These are phyloP conservation scores for Agriopis leucophaearia DNA, from an alignment of 2,888 invertebrate genomes.

Conservation along the genomic window DNA sequence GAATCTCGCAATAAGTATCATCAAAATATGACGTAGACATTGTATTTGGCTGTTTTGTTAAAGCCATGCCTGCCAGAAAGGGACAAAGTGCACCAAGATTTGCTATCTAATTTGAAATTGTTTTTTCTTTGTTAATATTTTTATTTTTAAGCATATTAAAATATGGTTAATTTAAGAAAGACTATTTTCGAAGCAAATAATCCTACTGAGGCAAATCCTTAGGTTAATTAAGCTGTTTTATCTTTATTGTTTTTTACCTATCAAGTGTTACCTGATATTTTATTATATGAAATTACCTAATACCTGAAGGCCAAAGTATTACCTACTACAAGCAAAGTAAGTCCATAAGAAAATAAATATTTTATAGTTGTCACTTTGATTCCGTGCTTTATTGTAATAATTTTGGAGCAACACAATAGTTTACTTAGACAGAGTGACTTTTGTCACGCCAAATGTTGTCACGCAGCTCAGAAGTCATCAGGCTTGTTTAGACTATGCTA, in stretches of 20 bases:
- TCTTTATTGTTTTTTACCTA: too few relatives aligned
- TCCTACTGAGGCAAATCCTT: too few relatives aligned
- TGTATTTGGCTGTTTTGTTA: too few relatives aligned
- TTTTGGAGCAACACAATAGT: conserved; percentile 42
- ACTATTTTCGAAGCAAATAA: too few relatives aligned
- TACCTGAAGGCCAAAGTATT: conserved; percentile 6
- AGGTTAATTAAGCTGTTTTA: too few relatives aligned
- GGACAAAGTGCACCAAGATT: too few relatives aligned
- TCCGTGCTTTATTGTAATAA: conserved; percentile 46
- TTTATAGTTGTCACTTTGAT: conserved; percentile 42
- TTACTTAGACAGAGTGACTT: conserved; percentile 56
- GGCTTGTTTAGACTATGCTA: neutral
- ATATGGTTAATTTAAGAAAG: neutral
- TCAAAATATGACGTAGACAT: too few relatives aligned
- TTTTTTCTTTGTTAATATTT: neutral
- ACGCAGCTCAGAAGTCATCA: conserved; percentile 46
- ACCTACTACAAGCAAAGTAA: conserved; percentile 10
- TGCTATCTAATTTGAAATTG: too few relatives aligned
- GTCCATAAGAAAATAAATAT: conserved; percentile 33
- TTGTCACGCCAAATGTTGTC: conserved; percentile 59
- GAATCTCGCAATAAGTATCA: too few relatives aligned
- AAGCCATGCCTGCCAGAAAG: too few relatives aligned
- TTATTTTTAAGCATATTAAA: neutral
- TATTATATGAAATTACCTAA: neutral
- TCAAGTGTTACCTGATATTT: too few relatives aligned